Percentiles rank a stretch among this genome's conserved stretches.
These are phyloP conservation scores for Rhegmatorhina hoffmannsi DNA, from an alignment of 2,113 vertebrate species.

Conservation along the genomic window DNA sequence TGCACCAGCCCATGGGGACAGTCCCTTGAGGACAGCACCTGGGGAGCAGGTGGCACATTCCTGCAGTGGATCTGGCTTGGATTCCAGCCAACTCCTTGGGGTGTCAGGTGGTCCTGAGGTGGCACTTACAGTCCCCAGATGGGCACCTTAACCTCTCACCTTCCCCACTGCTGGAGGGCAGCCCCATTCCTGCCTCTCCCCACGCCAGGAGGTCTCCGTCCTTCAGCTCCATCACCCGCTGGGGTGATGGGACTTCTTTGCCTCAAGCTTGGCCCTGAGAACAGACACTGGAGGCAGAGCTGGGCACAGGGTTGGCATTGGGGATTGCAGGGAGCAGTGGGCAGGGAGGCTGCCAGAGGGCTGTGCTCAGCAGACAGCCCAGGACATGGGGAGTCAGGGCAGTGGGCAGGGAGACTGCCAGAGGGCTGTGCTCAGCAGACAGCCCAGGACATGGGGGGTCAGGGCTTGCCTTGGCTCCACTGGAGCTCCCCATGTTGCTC, in stretches of 20 bases:
- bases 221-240: background rate
- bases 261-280: background rate
- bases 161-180: background rate
- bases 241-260: rapidly evolving
- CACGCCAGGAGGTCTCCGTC: background rate
- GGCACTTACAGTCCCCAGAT: background rate
- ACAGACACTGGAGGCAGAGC: background rate
- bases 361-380: background rate
- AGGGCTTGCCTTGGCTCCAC: background rate
- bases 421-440: background rate
- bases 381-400: background rate
- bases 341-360: background rate
- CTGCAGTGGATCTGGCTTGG: background rate
- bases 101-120: background rate
- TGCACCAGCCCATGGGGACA: rapidly evolving
- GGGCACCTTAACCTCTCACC: background rate
- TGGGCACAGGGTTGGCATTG: background rate
- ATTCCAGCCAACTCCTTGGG: background rate
- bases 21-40: rapidly evolving
- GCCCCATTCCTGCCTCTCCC: background rate
- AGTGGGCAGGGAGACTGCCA: background rate
- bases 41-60: background rate
- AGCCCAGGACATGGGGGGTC: background rate
- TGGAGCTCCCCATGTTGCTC: background rate
- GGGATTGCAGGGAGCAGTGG: background rate